Percentiles rank a stretch among this genome's conserved stretches.
phyloP scores from a whole-genome alignment of 2,888 invertebrate species.

The Cybosia mesomella region DNA sequence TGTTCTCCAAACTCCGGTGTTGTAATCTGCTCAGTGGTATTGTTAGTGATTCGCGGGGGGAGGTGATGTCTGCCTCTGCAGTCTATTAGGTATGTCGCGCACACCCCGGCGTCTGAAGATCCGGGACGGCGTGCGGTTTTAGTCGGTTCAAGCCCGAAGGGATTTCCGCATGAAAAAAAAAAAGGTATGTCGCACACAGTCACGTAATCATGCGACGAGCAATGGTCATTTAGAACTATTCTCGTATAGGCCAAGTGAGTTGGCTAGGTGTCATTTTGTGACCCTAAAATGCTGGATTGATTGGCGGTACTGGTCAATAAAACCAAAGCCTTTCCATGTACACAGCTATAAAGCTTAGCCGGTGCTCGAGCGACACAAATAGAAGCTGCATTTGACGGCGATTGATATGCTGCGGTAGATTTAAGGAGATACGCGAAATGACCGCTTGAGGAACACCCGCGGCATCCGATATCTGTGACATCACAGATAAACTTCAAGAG shows the following conservation, averaged over 20 bases:
- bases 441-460: too few relatives aligned
- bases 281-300: neutral
- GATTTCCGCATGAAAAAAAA: too few relatives aligned
- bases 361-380: neutral
- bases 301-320: neutral
- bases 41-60: conserved; percentile 23
- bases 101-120: too few relatives aligned
- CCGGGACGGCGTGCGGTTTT: too few relatives aligned
- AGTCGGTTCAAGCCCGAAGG: too few relatives aligned
- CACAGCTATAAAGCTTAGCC: neutral
- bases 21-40: neutral
- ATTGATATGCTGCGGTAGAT: neutral
- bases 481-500: too few relatives aligned
- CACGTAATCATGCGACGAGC: neutral
- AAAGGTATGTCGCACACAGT: too few relatives aligned
- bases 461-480: too few relatives aligned
- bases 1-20: conserved; percentile 19
- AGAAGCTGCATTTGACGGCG: neutral
- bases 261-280: neutral
- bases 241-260: neutral
- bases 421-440: too few relatives aligned
- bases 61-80: neutral
- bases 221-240: neutral
- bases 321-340: neutral
- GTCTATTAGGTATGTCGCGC: neutral